A percentile compares a stretch with the other conserved stretches of the same genome.
These are phyloP conservation scores for Gobio gobio DNA, from an alignment of 2,113 vertebrate species.

Conservation along the genomic window DNA sequence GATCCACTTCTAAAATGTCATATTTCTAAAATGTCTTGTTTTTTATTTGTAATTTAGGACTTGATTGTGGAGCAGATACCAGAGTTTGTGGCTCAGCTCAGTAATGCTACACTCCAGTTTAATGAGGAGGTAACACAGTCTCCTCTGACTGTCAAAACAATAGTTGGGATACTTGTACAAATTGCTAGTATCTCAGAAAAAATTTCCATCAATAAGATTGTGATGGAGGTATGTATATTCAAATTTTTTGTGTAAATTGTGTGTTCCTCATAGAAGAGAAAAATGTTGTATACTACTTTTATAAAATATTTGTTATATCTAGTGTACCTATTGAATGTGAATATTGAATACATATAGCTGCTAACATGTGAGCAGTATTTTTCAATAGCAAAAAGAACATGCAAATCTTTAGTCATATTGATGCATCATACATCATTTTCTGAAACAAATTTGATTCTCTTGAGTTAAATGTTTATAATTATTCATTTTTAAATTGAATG, in stretches of 20 bases:
- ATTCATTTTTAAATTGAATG: too few relatives aligned
- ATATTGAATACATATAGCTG: background rate
- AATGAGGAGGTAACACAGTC: conserved; percentile 50
- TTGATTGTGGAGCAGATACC: conserved; percentile 22
- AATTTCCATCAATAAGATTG: background rate
- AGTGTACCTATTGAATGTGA: background rate
- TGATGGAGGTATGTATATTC: conserved; percentile 61
- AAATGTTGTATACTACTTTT: background rate
- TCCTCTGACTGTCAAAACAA: conserved; percentile 58
- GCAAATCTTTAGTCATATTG: background rate
- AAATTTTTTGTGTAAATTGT: background rate
- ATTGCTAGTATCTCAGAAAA: conserved; percentile 51
- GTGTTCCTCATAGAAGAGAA: too few relatives aligned
- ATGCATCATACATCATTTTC: too few relatives aligned
- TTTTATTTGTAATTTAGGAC: conserved; percentile 42
- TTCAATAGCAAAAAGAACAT: background rate
- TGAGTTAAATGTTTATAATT: too few relatives aligned
- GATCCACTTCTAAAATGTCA: background rate
- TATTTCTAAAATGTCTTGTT: background rate
- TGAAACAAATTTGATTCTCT: too few relatives aligned
- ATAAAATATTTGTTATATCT: too few relatives aligned
- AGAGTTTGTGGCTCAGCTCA: conserved; percentile 45
- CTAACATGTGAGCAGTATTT: background rate
- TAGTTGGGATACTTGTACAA: conserved; percentile 59
- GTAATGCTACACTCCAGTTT: rapidly evolving